Evolutionary conservation across 2,888 invertebrate genomes (phyloP).

Genomic region (Metellina segmentata): DNA sequence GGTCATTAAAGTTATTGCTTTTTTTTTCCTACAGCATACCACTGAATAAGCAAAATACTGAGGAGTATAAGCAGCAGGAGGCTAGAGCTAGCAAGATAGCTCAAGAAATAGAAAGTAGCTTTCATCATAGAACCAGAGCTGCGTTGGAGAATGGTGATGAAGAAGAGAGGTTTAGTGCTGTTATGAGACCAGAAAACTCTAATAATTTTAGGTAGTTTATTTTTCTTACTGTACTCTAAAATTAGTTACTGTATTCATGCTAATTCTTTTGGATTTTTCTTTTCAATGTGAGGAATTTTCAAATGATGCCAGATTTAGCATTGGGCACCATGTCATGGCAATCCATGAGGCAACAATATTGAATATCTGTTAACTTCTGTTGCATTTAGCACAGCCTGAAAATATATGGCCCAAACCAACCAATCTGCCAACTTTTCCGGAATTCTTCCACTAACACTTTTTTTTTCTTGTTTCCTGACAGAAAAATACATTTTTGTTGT

Average conservation of each 20-base stretch:
- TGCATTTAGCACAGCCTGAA: too few relatives aligned
- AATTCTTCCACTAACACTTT: not conserved
- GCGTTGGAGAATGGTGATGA: constrained; percentile 88
- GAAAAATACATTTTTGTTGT: not conserved
- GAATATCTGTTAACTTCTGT: too few relatives aligned
- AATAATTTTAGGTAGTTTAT: constrained; percentile 60
- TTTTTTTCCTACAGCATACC: constrained; percentile 83
- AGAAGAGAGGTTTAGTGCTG: constrained; percentile 93
- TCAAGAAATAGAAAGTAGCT: constrained; percentile 94
- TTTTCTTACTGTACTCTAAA: too few relatives aligned
- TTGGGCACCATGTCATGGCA: too few relatives aligned
- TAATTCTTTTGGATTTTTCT: not conserved
- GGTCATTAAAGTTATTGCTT: not conserved
- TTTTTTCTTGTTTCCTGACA: not conserved
- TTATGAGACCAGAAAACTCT: constrained; percentile 82
- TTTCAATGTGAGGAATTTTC: not conserved
- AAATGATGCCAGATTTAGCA: not conserved
- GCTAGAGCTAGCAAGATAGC: constrained; percentile 94
- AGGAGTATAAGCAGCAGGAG: constrained; percentile 92
- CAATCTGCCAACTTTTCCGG: too few relatives aligned
- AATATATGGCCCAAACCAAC: too few relatives aligned
- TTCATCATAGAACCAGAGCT: constrained; percentile 89
- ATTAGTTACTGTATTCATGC: too few relatives aligned
- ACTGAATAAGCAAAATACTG: constrained; percentile 91
- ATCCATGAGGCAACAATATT: not conserved